These are phyloP conservation scores for Pogoniulus pusillus DNA, from an alignment of 2,797 vertebrate genomes.

Conservation along the genomic window DNA sequence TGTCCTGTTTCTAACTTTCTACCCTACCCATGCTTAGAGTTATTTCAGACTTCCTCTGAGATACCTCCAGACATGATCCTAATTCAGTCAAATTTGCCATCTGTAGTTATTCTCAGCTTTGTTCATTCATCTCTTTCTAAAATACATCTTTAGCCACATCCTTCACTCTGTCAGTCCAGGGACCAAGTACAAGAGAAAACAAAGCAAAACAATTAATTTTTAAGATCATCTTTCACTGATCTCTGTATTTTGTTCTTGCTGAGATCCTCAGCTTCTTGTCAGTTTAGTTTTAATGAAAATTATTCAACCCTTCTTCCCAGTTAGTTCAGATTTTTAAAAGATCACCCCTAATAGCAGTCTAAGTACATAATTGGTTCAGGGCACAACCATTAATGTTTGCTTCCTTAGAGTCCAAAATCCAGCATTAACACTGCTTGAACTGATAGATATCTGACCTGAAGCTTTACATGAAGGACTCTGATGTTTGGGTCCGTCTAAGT, in stretches of 20 bases:
- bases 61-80: not conserved
- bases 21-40: not conserved
- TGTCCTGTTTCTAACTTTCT: not conserved
- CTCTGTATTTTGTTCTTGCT: not conserved
- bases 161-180: not conserved
- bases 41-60: not conserved
- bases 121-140: not conserved
- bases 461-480: not conserved
- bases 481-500: not conserved
- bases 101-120: not conserved
- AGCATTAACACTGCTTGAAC: not conserved
- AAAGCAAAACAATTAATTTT: not conserved
- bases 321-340: not conserved
- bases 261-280: not conserved
- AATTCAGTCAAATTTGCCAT: not conserved
- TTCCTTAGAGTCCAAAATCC: not conserved
- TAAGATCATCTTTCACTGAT: not conserved
- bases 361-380: not conserved
- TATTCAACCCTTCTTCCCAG: not conserved
- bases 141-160: not conserved
- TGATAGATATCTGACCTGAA: not conserved
- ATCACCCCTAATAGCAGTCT: not conserved
- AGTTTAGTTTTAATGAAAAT: not conserved
- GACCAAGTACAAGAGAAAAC: not conserved
- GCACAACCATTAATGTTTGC: not conserved